Evolutionary conservation across 2,888 invertebrate genomes (phyloP).

Genomic region (Polyploca ridens): DNA sequence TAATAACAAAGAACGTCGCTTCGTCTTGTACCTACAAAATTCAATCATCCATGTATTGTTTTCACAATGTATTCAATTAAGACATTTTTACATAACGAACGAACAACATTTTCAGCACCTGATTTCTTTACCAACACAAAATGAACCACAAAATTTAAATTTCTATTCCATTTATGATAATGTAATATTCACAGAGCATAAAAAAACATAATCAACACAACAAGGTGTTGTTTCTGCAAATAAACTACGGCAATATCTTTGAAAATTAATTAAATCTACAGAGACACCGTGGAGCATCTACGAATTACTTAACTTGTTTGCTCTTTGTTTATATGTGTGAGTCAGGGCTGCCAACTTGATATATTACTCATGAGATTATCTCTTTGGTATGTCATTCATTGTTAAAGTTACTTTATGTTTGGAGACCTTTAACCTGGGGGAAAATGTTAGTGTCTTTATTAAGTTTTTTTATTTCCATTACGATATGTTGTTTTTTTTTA

Average conservation of each 20-base stretch:
- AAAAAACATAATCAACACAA: not conserved
- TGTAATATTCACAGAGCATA: not conserved
- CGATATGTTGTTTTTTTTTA: not conserved
- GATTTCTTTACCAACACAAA: not conserved
- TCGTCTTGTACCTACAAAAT: too few species aligned
- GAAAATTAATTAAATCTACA: conserved; percentile 20
- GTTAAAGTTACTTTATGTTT: not conserved
- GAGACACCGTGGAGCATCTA: conserved; percentile 12
- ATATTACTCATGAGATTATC: not conserved
- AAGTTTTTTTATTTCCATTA: not conserved
- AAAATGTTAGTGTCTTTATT: not conserved
- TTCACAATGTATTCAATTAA: too few species aligned
- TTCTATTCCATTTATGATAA: not conserved
- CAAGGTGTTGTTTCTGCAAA: conserved; percentile 8
- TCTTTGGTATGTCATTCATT: not conserved
- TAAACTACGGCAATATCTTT: not conserved
- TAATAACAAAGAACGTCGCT: too few species aligned
- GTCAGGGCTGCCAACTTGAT: not conserved
- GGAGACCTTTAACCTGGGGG: not conserved
- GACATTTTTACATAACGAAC: too few species aligned
- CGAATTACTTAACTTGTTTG: conserved; percentile 9
- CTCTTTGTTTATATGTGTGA: not conserved
- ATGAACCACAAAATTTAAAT: not conserved
- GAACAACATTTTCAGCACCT: too few species aligned
- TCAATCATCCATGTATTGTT: too few species aligned